Conservation (phyloP, 2,113 vertebrate species). For the Amphilophus citrinellus region DNA sequence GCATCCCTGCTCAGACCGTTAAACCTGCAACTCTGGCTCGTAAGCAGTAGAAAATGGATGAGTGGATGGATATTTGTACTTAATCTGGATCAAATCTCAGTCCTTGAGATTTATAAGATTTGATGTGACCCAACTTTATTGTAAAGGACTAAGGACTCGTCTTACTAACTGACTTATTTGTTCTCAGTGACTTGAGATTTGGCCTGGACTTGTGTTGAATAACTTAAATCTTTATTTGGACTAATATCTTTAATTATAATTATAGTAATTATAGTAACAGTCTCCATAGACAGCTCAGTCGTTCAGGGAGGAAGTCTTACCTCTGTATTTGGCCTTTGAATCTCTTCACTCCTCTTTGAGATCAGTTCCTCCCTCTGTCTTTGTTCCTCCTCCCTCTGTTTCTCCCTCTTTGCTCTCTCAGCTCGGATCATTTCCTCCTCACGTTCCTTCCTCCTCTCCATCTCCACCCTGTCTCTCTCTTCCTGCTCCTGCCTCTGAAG, state of each 20-base stretch:
- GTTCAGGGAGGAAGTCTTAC: slow-evolving; percentile 12
- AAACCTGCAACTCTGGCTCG: too few species aligned
- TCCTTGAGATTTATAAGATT: too few species aligned
- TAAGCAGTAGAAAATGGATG: too few species aligned
- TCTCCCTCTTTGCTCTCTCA: slow-evolving; percentile 42
- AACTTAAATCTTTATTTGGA: accelerated
- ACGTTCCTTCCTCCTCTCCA: slow-evolving; percentile 51
- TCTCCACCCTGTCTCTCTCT: slow-evolving; percentile 32
- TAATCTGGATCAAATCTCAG: too few species aligned
- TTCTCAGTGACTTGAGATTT: background rate
- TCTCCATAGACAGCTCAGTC: background rate
- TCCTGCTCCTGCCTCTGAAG: slow-evolving; percentile 48
- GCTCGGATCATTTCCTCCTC: slow-evolving; percentile 41
- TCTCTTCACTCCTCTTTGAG: slow-evolving; percentile 44
- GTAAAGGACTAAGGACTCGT: too few species aligned
- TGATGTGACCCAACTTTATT: too few species aligned
- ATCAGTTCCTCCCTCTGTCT: slow-evolving; percentile 43
- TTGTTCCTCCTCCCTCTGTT: slow-evolving; percentile 37
- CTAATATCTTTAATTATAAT: too few species aligned
- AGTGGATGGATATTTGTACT: too few species aligned
- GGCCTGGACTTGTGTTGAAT: background rate
- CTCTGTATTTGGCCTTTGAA: slow-evolving; percentile 45
- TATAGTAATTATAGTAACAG: too few species aligned
- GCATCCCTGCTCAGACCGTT: too few species aligned
- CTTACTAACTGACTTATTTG: background rate